Evolutionary conservation across 2,797 vertebrate species (phyloP).

Genomic region (Acanthiza pusilla): DNA sequence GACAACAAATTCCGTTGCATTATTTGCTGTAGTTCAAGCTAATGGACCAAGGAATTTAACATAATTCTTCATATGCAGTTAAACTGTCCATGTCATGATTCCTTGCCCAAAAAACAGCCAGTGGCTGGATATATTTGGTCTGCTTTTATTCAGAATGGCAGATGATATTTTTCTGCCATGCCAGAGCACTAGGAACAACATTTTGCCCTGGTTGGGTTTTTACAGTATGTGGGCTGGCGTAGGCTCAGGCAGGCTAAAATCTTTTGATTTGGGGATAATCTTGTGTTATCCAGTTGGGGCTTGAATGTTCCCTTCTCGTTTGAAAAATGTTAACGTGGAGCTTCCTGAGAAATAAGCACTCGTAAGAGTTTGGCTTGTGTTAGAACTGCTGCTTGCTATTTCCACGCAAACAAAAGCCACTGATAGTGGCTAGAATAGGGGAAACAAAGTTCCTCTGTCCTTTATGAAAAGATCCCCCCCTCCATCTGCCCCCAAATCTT

Average conservation of each 20-base stretch:
- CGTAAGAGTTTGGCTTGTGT: not conserved
- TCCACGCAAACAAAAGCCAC: not conserved
- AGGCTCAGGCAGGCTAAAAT: constrained; percentile 29
- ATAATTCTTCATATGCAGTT: not conserved
- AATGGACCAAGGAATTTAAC: not conserved
- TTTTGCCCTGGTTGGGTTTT: constrained; percentile 32
- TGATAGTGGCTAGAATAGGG: not conserved
- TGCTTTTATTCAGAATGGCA: not conserved
- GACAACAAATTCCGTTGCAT: not conserved
- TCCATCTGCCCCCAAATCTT: not conserved
- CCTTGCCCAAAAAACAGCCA: not conserved
- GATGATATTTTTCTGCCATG: constrained; percentile 6
- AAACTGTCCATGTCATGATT: not conserved
- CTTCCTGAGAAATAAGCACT: not conserved
- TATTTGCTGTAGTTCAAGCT: constrained; percentile 16
- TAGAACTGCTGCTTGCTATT: constrained; percentile 2
- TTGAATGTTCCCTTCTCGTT: constrained; percentile 5
- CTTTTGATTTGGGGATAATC: constrained; percentile 31
- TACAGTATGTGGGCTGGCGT: constrained; percentile 27
- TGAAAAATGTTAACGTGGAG: not conserved
- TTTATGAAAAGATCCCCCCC: not conserved
- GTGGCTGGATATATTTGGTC: not conserved
- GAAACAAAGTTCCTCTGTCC: constrained; percentile 45
- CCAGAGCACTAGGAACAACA: not conserved
- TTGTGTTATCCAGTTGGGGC: not conserved